Evolutionary conservation across 2,888 invertebrate species (phyloP), one percentile per base, ranked within the genome.

Genomic region (Subacronicta megacephala): DNA sequence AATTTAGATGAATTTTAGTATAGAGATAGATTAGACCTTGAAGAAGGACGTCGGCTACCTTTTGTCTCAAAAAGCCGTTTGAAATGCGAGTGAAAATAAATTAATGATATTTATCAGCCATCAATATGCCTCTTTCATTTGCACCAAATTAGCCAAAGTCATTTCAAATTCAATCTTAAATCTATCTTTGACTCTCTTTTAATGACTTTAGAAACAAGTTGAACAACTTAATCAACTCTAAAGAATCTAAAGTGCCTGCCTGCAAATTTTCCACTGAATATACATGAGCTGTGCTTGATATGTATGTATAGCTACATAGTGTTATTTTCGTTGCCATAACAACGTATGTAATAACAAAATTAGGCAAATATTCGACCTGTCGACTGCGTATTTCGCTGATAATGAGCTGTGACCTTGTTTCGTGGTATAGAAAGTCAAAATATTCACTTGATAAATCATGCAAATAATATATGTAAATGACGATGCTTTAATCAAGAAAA

Each of bases 321-420:
- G 57, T 57, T 60, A 26, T 63, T 56, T 47, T 61, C 41, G 87
- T 92, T 72, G 72, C 78, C 74, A 87, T 85, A 75, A 81, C 63
- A 55, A 90, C 89, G 63, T 40, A 72, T 77, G 81, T 85, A 88
- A 83, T 89, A 92, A 92, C 91, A 92, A 88, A 88, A 89, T 91
- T 90, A 87, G 83, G 87, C 82, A 85, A 87, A 85, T 83, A 83
- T 75, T 68, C 70, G 37, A 57, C 47, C 62, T 41, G 18, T 55
- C 50, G 46, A 56, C 40, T 43, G n/a, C 51, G 54, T 65, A 47
- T 56, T 66, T 56, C 15, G 52, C 49, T 53, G 59, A 69, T 77
- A 75, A 73, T 75, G 62, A 74, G 57, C 40, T 35, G 37, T 50
- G 71, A 70, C 77, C 77, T 80, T 57, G 63, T 53, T 5, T 35